These are phyloP conservation scores for Chymomyza costata DNA, from an alignment of 1,140 invertebrate species.

Conservation along the genomic window DNA sequence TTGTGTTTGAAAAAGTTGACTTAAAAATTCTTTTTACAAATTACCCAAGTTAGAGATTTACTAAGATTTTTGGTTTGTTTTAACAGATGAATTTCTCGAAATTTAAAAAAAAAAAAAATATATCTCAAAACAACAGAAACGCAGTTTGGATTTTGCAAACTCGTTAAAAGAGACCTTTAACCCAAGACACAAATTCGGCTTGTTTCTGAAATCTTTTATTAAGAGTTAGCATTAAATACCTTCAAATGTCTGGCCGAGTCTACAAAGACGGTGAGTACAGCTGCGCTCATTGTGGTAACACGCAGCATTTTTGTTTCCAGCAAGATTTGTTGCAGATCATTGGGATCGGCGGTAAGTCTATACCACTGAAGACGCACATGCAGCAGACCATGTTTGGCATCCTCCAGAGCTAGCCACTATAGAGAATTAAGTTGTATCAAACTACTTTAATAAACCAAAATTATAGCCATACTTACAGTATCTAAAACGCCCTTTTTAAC, in stretches of 20 bases:
- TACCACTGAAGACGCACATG: conserved; percentile 93
- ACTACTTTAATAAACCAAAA: background rate
- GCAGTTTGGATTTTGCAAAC: too few relatives aligned
- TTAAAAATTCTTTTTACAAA: too few relatives aligned
- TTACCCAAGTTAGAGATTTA: too few relatives aligned
- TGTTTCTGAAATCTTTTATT: conserved; percentile 75
- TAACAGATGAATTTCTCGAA: too few relatives aligned
- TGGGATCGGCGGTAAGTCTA: conserved; percentile 82
- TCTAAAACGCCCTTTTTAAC: conserved; percentile 82
- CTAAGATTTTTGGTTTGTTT: too few relatives aligned
- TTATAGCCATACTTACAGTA: conserved; percentile 78
- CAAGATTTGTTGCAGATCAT: conserved; percentile 84
- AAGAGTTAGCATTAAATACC: too few relatives aligned
- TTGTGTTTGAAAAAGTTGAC: too few relatives aligned
- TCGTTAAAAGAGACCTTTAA: too few relatives aligned
- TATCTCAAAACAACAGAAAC: too few relatives aligned
- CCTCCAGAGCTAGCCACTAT: conserved; percentile 94
- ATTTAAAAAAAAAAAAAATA: too few relatives aligned
- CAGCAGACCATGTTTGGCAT: conserved; percentile 94
- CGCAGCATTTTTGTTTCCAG: conserved; percentile 85
- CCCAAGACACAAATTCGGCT: too few relatives aligned
- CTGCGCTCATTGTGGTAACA: conserved; percentile 85
- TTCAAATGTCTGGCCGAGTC: conserved; percentile 94
- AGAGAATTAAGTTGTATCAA: conserved; percentile 34
- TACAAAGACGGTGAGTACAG: conserved; percentile 88